Evolutionary conservation across 2,113 vertebrate genomes (phyloP).

Genomic region (Trematomus loennbergii): DNA sequence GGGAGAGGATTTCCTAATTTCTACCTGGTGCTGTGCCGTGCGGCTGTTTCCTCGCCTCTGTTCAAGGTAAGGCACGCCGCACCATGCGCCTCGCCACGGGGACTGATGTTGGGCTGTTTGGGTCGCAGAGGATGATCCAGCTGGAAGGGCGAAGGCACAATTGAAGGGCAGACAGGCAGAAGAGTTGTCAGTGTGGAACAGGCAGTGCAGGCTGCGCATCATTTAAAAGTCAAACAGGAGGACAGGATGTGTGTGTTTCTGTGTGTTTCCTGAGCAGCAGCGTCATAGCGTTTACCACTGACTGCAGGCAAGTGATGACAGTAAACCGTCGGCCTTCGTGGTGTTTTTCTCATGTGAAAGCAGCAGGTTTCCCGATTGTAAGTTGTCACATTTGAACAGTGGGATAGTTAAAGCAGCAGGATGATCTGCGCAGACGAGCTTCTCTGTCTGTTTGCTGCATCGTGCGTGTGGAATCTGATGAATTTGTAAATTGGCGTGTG

Average conservation of each 20-base stretch:
- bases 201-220: slow-evolving; percentile 30
- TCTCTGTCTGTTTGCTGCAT: slow-evolving; percentile 1
- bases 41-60: slow-evolving; percentile 63
- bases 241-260: slow-evolving; percentile 30
- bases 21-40: slow-evolving; percentile 60
- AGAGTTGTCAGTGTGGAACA: slow-evolving; percentile 39
- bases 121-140: slow-evolving; percentile 17
- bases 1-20: slow-evolving; percentile 70
- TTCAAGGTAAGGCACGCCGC: slow-evolving; percentile 75
- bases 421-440: slow-evolving; percentile 18
- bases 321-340: slow-evolving; percentile 48
- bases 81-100: slow-evolving; percentile 46
- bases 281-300: slow-evolving; percentile 26
- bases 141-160: slow-evolving; percentile 58
- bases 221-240: slow-evolving; percentile 60
- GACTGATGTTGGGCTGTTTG: slow-evolving; percentile 16
- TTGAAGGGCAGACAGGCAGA: slow-evolving; percentile 69
- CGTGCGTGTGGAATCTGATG: not conserved
- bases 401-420: not conserved
- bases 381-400: not conserved
- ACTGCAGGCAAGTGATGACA: slow-evolving; percentile 43
- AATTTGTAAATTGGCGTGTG: too few relatives aligned
- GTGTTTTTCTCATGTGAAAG: slow-evolving; percentile 23
- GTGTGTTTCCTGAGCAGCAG: slow-evolving; percentile 45
- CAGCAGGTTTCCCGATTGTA: not conserved